A percentile compares a stretch with the other conserved stretches of the same genome.
Conservation (phyloP, 2,797 vertebrate species). For the Coregonus ussuriensis region DNA sequence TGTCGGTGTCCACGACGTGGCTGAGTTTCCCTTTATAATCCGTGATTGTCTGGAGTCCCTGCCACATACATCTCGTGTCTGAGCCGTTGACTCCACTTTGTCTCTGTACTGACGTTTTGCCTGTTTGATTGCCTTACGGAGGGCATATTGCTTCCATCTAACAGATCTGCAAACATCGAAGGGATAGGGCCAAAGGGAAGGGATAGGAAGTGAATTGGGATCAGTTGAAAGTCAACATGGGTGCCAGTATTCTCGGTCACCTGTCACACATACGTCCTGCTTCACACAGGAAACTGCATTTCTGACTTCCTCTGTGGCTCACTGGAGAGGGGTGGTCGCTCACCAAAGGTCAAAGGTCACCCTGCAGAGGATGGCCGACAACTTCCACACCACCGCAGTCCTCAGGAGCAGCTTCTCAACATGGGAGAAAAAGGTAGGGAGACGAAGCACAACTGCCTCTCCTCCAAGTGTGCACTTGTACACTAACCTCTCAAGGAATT, state of each 20-base stretch:
- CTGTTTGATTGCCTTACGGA: too few relatives aligned
- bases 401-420: slow-evolving; percentile 22
- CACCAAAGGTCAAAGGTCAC: background rate
- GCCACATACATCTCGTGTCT: too few relatives aligned
- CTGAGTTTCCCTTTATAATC: too few relatives aligned
- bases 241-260: background rate
- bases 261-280: background rate
- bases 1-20: too few relatives aligned
- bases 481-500: too few relatives aligned
- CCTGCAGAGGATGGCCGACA: slow-evolving; percentile 9
- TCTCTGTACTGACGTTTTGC: too few relatives aligned
- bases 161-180: background rate
- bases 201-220: background rate
- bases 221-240: background rate
- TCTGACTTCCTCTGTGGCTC: background rate
- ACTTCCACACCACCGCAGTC: slow-evolving; percentile 12
- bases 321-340: slow-evolving; percentile 17
- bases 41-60: too few relatives aligned
- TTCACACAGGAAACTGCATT: slow-evolving; percentile 19
- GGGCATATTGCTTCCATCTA: background rate
- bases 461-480: too few relatives aligned
- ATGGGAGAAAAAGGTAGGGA: slow-evolving; percentile 34
- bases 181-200: too few relatives aligned
- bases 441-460: background rate
- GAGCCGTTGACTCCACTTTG: too few relatives aligned